Evolutionary conservation across 2,888 invertebrate species (phyloP), one percentile per base, ranked within the genome.

Genomic region (Microctonus aethiopoides): DNA sequence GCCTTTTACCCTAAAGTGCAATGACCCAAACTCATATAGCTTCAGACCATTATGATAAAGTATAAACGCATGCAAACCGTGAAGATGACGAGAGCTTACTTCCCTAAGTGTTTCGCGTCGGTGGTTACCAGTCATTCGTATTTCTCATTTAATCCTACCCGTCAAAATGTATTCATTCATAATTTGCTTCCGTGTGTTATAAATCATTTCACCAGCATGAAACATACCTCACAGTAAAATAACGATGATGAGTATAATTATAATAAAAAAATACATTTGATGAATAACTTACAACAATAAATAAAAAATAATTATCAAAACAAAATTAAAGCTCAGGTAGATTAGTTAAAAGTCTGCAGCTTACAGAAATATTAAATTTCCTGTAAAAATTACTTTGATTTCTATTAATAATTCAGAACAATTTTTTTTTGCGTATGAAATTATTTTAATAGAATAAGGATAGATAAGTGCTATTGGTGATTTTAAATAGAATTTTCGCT

Each of bases 151-250:
- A 60, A 60, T 60, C 34, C 20, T 36, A 39, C 60, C 7, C 16
- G 39, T 60, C 60, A 60, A 60, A 60, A 39, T 26, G 60, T 39
- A 34, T 46, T 46, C 46, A 46, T 46, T 46, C 16, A 46, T 16
- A 16, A 29, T 29, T 29, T 16, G 6, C 46, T 46, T 46, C 46
- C 46, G 46, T 46, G 46, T 29, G 16, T 46, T 16, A 16, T 46
- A 16, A 46, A 46, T 46, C 16, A 39, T 13, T n/a, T n/a, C 39
- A 39, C n/a, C 13, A 2, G 39, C n/a, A n/a, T n/a, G n/a, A 13
- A n/a, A 39, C 39, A 39, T n/a, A 46, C 16, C 16, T 9, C 20
- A 20, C n/a, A 16, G 16, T n/a, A 46, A n/a, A 46, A 46, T 46
- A 9, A 46, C n/a, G n/a, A 4, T n/a, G 0, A 9, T 39, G 39